phyloP scores from a whole-genome alignment of 2,113 vertebrate species.

The Tachysurus fulvidraco region DNA sequence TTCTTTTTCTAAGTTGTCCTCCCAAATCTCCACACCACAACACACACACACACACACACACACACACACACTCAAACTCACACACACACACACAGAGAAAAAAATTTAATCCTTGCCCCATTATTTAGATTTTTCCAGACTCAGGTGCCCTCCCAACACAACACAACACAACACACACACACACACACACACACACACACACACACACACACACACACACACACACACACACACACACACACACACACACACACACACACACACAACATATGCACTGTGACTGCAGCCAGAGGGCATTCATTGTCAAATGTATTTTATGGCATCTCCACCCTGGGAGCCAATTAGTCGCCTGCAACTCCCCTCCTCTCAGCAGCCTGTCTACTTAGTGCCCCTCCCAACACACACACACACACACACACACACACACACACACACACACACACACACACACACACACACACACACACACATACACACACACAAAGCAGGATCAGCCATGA shows the following conservation, averaged over 20 bases:
- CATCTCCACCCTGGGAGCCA: constrained; percentile 43
- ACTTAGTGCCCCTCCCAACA: constrained; percentile 20
- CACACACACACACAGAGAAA: neutral
- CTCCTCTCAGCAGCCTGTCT: constrained; percentile 10
- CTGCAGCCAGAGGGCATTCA: constrained; percentile 39
- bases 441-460: too few species aligned
- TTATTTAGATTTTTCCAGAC: too few species aligned
- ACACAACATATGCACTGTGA: constrained; percentile 16
- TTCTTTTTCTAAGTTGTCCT: too few species aligned
- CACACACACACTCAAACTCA: too few species aligned
- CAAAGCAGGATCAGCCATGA: neutral
- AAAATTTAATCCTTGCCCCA: too few species aligned
- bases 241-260: constrained; percentile 20
- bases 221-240: constrained; percentile 17
- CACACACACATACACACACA: too few species aligned
- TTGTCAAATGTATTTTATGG: constrained; percentile 33
- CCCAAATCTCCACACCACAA: neutral
- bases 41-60: too few species aligned
- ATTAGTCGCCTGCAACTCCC: constrained; percentile 24
- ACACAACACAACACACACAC: neutral
- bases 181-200: constrained; percentile 15
- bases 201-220: constrained; percentile 15
- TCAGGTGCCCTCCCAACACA: too few species aligned
- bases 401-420: constrained; percentile 12
- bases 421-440: constrained; percentile 30